Percentiles rank a stretch among this genome's conserved stretches.
phyloP scores from a whole-genome alignment of 2,888 invertebrate genomes.

The Dryomyza anilis region DNA sequence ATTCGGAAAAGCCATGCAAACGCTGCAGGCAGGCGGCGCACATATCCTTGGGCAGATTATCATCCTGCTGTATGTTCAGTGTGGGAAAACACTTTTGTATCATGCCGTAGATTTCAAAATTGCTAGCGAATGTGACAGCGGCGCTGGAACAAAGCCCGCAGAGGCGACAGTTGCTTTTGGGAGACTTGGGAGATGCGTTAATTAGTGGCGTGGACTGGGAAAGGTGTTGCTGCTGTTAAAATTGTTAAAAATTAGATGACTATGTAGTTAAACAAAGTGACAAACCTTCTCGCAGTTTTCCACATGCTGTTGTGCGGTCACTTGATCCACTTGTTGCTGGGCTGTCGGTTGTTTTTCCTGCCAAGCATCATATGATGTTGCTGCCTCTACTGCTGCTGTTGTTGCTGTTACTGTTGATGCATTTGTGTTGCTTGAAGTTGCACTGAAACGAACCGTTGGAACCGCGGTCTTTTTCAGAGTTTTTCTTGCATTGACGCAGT shows the following conservation, averaged over 20 bases:
- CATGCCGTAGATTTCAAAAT: constrained; percentile 57
- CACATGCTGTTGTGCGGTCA: too few species aligned
- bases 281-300: too few species aligned
- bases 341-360: too few species aligned
- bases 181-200: constrained; percentile 4
- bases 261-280: too few species aligned
- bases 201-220: neutral
- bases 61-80: constrained; percentile 56
- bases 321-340: too few species aligned
- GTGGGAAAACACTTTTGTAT: constrained; percentile 60
- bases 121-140: constrained; percentile 53
- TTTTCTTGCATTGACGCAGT: constrained; percentile 50
- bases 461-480: constrained; percentile 56
- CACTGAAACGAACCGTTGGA: constrained; percentile 39
- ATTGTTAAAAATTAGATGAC: too few species aligned
- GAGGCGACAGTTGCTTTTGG: constrained; percentile 51
- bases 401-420: too few species aligned
- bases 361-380: too few species aligned
- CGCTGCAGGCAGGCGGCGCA: constrained; percentile 51
- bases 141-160: constrained; percentile 48
- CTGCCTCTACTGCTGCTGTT: too few species aligned
- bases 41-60: constrained; percentile 55
- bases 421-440: too few species aligned
- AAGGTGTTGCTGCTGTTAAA: too few species aligned
- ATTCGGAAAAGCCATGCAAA: constrained; percentile 54